Base-by-base conservation (phyloP, 2,113 vertebrate species). In the Cheilinus undulatus region DNA sequence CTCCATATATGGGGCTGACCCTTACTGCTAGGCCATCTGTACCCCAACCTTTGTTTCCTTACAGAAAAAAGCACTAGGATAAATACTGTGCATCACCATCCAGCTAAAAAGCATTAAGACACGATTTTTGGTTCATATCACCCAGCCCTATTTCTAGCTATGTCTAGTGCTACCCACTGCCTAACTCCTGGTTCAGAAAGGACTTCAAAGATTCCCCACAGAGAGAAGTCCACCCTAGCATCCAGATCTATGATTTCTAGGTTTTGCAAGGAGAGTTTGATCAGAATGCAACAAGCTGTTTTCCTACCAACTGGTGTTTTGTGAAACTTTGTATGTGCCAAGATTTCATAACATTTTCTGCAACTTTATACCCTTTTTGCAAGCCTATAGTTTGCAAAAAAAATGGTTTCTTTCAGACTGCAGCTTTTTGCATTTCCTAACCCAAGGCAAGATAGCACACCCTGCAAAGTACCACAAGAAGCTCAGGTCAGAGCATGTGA, bases 151-250 rank as follows among this genome's bases (percentile, higher is more conserved):
- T n/a, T n/a, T n/a, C n/a, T n/a, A n/a, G n/a, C n/a, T n/a, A 59
- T 72, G 76, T 46, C 71, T 15, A 75, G 64, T 42, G 30, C 9
- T 70, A 43, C 70, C 64, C 77, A 36, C 42, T 82, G 68, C 54
- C 49, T 24, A 50, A 63, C 63, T 69, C 38, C 14, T 68, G 74
- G 86, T 59, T 75, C 82, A 80, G 71, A 78, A 77, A 2, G 0
- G 45, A 66, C 74, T 84, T 90, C 89, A 77, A 88, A 86, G 79
- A 62, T 61, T 43, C 46, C 69, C 66, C 52, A 22, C 67, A 40
- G 61, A 67, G 83, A 5, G 17, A 45, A 67, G 20, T 11, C 36
- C 61, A 61, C 73, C 46, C 57, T 40, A 69, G 67, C 59, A 63
- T 61, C 63, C 72, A 76, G 19, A 53, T 62, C 69, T 66, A 71